phyloP scores from a whole-genome alignment of 1,140 invertebrate genomes.

The Zaprionus africanus region DNA sequence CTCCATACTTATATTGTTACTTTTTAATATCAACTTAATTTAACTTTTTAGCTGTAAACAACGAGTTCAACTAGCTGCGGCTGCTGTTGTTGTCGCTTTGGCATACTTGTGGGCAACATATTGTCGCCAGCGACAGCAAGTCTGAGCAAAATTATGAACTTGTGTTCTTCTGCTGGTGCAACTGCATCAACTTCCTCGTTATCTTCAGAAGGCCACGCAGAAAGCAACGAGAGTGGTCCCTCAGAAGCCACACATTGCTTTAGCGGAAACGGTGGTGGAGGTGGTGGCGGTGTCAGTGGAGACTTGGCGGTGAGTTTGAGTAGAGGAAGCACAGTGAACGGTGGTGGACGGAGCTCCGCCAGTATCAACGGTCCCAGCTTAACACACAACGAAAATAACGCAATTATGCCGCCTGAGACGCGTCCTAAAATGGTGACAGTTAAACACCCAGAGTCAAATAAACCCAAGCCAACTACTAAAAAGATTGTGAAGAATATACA shows the following conservation, averaged over 20 bases:
- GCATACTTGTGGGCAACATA: slow-evolving; percentile 79
- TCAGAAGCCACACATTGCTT: slow-evolving; percentile 48
- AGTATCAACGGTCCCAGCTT: slow-evolving; percentile 45
- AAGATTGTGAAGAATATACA: slow-evolving; percentile 94
- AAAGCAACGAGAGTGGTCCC: slow-evolving; percentile 58
- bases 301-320: slow-evolving; percentile 27
- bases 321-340: slow-evolving; percentile 34
- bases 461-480: slow-evolving; percentile 95
- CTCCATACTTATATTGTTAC: neutral
- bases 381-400: slow-evolving; percentile 66
- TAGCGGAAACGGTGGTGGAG: slow-evolving; percentile 47
- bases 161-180: slow-evolving; percentile 81
- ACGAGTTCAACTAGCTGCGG: slow-evolving; percentile 67
- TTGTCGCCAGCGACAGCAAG: slow-evolving; percentile 80
- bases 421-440: slow-evolving; percentile 96
- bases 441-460: slow-evolving; percentile 97
- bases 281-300: slow-evolving; percentile 9
- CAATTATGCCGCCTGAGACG: slow-evolving; percentile 84
- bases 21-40: neutral
- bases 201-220: slow-evolving; percentile 71
- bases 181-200: slow-evolving; percentile 80
- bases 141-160: slow-evolving; percentile 84
- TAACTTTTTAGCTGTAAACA: slow-evolving; percentile 54
- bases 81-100: slow-evolving; percentile 69
- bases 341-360: slow-evolving; percentile 40